phyloP scores from a whole-genome alignment of 2,113 vertebrate species.

The Acrocephalus arundinaceus region DNA sequence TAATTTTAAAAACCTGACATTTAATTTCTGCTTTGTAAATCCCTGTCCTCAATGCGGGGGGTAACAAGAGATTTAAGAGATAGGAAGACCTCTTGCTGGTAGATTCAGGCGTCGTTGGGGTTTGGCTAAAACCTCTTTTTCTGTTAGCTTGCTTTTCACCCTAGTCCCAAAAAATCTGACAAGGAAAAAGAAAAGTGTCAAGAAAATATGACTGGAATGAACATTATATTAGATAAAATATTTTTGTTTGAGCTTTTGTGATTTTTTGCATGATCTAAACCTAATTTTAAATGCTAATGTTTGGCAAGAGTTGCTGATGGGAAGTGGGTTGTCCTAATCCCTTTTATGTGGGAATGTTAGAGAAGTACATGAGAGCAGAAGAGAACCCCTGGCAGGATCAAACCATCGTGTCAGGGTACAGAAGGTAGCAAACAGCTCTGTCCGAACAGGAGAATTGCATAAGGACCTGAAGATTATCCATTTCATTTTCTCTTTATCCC shows the following conservation, averaged over 20 bases:
- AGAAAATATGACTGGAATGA: background rate
- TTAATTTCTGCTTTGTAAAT: constrained; percentile 19
- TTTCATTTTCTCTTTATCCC: background rate
- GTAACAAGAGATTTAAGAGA: background rate
- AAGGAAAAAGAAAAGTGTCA: background rate
- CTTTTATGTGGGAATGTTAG: background rate
- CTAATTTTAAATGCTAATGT: background rate
- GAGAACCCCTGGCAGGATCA: background rate
- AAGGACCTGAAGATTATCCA: background rate
- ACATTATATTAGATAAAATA: background rate
- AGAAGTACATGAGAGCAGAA: background rate
- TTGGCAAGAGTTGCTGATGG: background rate
- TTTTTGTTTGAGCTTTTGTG: background rate
- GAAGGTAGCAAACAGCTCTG: background rate
- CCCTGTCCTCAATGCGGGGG: background rate
- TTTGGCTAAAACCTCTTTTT: background rate
- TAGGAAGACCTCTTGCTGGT: background rate
- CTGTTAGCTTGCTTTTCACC: background rate
- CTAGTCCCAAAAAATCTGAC: background rate
- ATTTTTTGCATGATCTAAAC: background rate
- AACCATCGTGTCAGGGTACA: background rate
- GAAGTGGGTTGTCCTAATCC: background rate
- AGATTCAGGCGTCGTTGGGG: background rate
- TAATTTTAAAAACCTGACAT: background rate
- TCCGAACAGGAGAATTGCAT: background rate